Base-by-base conservation (phyloP, 2,113 vertebrate species). In the Sander lucioperca region DNA sequence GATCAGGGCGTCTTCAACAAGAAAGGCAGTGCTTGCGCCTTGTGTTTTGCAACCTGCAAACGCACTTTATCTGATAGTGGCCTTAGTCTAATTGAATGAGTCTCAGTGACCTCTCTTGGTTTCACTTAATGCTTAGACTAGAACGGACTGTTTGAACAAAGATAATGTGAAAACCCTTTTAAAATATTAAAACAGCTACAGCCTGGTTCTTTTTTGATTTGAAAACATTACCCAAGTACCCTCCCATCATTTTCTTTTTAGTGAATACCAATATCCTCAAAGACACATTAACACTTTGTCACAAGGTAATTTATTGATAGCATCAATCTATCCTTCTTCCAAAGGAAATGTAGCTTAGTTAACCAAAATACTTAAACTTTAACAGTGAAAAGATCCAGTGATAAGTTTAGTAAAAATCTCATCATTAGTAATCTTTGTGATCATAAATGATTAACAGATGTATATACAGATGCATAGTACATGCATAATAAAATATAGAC, bases 151-250 rank as follows among this genome's bases (percentile, higher is more conserved):
- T 72, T 73, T 71, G 48, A 54, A 54, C 13, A n/a, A 19, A 67
- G 9, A 19, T 27, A 23, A 74, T 15, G 51, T 64, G 39, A 65
- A 78, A 84, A 77, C 16, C 57, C n/a, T 3, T 77, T 54, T 85
- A 65, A 43, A 80, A 82, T 79, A 79, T 79, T 86, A 7, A 27
- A 78, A 76, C 39, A 10, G 21, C 15, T 47, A 18, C 57, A 59
- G 23, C 43, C 16, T 4, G 18, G 18, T 16, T 19, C n/a, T n/a
- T 25, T 69, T 78, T 66, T 23, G 30, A 21, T 71, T 62, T 33
- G 53, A 39, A 39, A 58, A 18, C 5, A 23, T 50, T 21, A 65
- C 18, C 61, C 6, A 39, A 39, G 36, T 39, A 39, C 39, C 39
- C 10, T 11, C 39, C 39, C 10, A 3, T 43, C 39, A 11, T 11